Evolutionary conservation across 2,113 vertebrate genomes (phyloP).

Genomic region (Stegostoma tigrinum): DNA sequence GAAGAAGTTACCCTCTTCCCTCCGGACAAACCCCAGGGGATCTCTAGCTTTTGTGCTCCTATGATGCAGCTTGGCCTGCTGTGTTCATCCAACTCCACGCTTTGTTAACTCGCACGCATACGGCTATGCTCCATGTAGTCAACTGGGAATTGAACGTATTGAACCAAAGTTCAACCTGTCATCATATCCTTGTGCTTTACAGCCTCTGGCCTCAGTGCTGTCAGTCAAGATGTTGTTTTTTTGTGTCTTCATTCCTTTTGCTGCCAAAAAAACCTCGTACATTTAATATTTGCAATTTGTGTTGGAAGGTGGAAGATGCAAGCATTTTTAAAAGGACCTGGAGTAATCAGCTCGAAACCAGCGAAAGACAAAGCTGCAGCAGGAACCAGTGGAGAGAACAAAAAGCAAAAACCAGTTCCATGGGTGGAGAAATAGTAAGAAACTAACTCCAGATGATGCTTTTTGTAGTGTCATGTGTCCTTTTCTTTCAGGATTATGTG

Average conservation of each 20-base stretch:
- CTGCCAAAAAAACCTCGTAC: background rate
- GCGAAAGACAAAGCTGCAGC: slow-evolving; percentile 66
- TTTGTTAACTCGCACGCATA: background rate
- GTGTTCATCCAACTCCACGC: no score
- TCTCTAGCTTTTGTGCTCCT: no score
- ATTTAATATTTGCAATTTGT: background rate
- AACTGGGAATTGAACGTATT: background rate
- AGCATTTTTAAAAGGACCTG: slow-evolving; percentile 79
- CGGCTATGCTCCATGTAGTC: background rate
- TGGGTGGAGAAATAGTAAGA: slow-evolving; percentile 99
- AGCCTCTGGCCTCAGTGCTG: background rate
- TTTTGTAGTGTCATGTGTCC: background rate
- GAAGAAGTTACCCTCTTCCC: no score
- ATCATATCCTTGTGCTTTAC: background rate
- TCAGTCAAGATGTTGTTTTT: background rate
- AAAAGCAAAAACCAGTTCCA: slow-evolving; percentile 67
- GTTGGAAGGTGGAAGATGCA: slow-evolving; percentile 65
- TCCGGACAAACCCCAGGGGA: no score
- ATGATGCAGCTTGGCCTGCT: no score
- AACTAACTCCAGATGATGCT: background rate
- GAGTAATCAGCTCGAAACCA: slow-evolving; percentile 57
- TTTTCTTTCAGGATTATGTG: background rate
- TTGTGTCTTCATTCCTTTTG: background rate
- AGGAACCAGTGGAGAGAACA: slow-evolving; percentile 68
- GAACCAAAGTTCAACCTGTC: background rate